Base-by-base conservation (phyloP, 1,140 invertebrate species). In the Drosophila serrata region DNA sequence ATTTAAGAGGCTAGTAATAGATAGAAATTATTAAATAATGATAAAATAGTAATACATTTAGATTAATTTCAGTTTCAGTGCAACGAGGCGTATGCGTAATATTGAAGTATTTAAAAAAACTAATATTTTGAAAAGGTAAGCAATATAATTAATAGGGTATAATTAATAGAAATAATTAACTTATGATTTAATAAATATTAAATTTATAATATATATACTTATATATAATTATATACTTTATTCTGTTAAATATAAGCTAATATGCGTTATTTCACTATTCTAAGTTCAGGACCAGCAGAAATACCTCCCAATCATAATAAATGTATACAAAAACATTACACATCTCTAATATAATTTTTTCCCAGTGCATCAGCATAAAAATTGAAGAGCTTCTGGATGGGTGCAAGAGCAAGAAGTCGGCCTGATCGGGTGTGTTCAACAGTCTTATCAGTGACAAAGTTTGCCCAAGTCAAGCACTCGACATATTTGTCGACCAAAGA, bases 391-490 rank as follows among this genome's bases (percentile, higher is more conserved):
- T 51, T 43, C 61, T 33, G 43, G 37, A 37, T 39, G 43, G 62
- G 22, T 55, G 51, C 53, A 64, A 60, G 77, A 85, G n/a, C 56
- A 29, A 29, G 46, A 17, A 19, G 48, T 13, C 31, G 43, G 63
- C 19, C 17, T 59, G 49, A 78, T 29, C 42, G 53, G 45, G 49
- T 51, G 53, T 37, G 61, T 37, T 60, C 56, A 51, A 42, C 46
- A 40, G 40, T 45, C 75, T 88, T 88, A 88, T 87, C 85, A 87
- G 85, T 82, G 73, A 58, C 84, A 88, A 88, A 87, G 84, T 87
- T 87, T 87, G 85, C 73, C 60, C 80, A 84, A 81, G 81, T 59
- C 80, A 64, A 74, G 69, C 53, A 72, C 68, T 72, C 68, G 68
- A 72, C 68, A 72, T 72, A 72, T 72, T 72, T 72, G 68, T 72